Base-by-base conservation (phyloP, 2,797 vertebrate genomes). In the Falco rusticolus region DNA sequence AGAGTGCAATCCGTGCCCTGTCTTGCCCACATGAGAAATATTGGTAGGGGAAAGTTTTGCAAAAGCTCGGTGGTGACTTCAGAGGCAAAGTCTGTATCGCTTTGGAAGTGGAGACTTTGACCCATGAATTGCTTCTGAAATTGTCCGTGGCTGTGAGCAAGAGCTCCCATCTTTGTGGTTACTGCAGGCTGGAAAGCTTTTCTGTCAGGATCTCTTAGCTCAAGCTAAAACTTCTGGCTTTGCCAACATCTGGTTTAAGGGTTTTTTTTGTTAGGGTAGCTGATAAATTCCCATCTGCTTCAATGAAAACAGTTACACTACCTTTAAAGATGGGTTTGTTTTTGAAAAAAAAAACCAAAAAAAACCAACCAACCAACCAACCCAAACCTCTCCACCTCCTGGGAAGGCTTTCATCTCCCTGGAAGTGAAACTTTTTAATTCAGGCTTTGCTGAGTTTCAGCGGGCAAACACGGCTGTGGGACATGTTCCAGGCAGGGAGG, bases 1-100 rank as follows among this genome's bases (percentile, higher is more conserved):
- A 6, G 54, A 15, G 48, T 5, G 7, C 41, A n/a, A 0, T 33
- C 71, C 66, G 29, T 53, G 37, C 80, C 56, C 53, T 25, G 0
- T 29, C 20, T 16, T 16, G 33, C 33, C 64, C 75, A 68, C 1
- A 2, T 89, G 81, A 75, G 72, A 53, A 31, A 3, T 83, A 37
- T 54, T 78, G 13, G 5, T 3, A 70, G 63, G 71, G 39, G 77
- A 82, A 70, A 6, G 71, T 72, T 84, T 41, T 60, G 61, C 75
- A 54, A 24, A 24, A 89, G 71, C 57, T 84, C 9, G 0, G 16
- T n/a, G 33, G 13, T 78, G 80, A 41, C 59, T 90, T 70, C 7
- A 31, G 82, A 88, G 79, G 41, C 93, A 88, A 86, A 95, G 94
- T 95, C 72, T 91, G 39, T 26, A 14, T 71, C 0, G 9, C 84